Evolutionary conservation across 2,797 vertebrate genomes (phyloP).

Genomic region (Phataginus tricuspis): DNA sequence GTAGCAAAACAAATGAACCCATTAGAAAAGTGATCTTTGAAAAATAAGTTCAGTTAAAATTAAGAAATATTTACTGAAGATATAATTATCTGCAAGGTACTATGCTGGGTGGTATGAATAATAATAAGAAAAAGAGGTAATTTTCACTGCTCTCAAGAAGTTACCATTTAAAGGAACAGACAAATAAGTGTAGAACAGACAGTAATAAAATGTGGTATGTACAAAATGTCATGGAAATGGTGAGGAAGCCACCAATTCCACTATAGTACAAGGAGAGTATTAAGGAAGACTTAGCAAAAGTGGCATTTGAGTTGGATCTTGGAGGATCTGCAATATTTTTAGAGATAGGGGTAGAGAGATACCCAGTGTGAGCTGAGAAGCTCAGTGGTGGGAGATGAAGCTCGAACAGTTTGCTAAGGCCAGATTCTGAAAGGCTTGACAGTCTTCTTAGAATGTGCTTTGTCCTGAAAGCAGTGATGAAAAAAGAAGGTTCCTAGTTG

Average conservation of each 20-base stretch:
- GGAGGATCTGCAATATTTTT: neutral
- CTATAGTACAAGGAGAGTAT: neutral
- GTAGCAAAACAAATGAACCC: neutral
- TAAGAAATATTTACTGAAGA: neutral
- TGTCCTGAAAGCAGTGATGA: neutral
- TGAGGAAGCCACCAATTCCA: neutral
- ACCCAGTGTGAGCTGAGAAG: neutral
- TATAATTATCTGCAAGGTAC: neutral
- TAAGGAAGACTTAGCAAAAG: neutral
- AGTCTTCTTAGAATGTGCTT: neutral
- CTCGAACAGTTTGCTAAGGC: neutral
- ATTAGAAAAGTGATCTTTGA: neutral
- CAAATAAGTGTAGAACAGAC: neutral
- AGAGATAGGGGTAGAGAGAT: neutral
- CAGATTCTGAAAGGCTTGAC: neutral
- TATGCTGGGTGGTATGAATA: neutral
- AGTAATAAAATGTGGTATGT: neutral
- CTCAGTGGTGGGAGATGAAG: neutral
- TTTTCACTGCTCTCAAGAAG: neutral
- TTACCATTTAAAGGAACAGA: neutral
- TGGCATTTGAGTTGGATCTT: neutral
- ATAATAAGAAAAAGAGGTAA: neutral
- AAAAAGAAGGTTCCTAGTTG: neutral
- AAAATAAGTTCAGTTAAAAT: conserved; percentile 1
- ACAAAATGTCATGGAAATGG: neutral